Evolutionary conservation across 2,113 vertebrate species (phyloP).

Genomic region (Ictidomys tridecemlineatus): DNA sequence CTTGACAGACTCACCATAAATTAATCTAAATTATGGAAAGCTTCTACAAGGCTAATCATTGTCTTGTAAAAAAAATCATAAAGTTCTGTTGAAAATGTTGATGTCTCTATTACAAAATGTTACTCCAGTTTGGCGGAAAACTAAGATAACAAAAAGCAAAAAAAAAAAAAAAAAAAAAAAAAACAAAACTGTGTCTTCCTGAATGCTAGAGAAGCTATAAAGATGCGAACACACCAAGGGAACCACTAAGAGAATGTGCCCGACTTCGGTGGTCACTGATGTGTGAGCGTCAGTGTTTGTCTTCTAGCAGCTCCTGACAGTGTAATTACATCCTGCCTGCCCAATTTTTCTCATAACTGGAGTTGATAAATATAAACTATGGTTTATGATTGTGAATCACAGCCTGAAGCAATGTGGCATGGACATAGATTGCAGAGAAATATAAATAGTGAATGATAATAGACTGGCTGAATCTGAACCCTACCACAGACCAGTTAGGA

Average conservation of each 20-base stretch:
- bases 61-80: constrained; percentile 57
- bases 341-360: constrained; percentile 70
- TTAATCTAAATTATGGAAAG: constrained; percentile 67
- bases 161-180: too few relatives aligned
- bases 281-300: background rate
- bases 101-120: constrained; percentile 43
- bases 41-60: constrained; percentile 33
- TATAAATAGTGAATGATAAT: constrained; percentile 57
- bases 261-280: background rate
- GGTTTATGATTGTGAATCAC: constrained; percentile 66
- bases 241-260: background rate
- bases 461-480: constrained; percentile 60
- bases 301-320: constrained; percentile 26
- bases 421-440: constrained; percentile 61
- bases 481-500: constrained; percentile 49
- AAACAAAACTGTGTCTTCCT: background rate
- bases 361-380: constrained; percentile 69
- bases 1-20: constrained; percentile 58
- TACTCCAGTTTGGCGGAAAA: constrained; percentile 14
- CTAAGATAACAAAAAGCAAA: background rate
- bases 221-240: background rate
- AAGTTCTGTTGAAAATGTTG: constrained; percentile 51
- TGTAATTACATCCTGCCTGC: constrained; percentile 66
- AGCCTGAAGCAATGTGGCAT: background rate
- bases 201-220: background rate